Evolutionary conservation across 1,140 invertebrate species (phyloP), one percentile per base, ranked within the genome.

Genomic region (Palaemon carinicauda): DNA sequence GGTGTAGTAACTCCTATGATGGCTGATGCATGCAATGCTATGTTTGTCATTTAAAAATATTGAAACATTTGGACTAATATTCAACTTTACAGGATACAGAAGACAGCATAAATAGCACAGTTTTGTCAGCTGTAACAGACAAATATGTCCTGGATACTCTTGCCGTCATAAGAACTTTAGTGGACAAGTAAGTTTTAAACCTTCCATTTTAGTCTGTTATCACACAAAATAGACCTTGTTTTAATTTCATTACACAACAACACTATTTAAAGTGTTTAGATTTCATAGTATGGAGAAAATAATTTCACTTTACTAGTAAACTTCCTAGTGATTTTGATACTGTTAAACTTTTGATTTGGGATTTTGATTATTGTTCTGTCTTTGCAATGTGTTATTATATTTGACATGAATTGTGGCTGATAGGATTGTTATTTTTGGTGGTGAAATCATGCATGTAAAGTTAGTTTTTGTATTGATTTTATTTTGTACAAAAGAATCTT

Each of bases 101-200:
- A 21, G 86, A 85, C 83, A 80, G 84, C 51, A 54, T 81, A 24
- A 85, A 69, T 29, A 87, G 71, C 54, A 31, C 81, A 29, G 85
- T 65, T 24, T 78, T 87, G n/a, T 87, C 86, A 7, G 77, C 60
- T 27, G 31, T 87, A 1, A 88, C 88, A 17, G 86, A 96, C 90
- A 93, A 94, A 88, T 92, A 97, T 65, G 95, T 98, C 21, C 91
- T 96, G 21, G 95, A 97, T 90, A 96, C 96, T 27, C 92, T 97
- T 4, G 92, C 93, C 80, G 93, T 97, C 21, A 96, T 97, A 88
- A 93, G 96, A 86, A 95, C 95, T 33, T 92, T 97, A 71, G 95
- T 97, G 86, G 96, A 97, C 91, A 96, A 96, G 95, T 96, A 93
- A 92, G 93, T 92, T 53, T 41, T 80, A 80, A 88, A 74, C 21